Conservation (phyloP, 2,888 invertebrate species). For the Phragmatobia fuliginosa region DNA sequence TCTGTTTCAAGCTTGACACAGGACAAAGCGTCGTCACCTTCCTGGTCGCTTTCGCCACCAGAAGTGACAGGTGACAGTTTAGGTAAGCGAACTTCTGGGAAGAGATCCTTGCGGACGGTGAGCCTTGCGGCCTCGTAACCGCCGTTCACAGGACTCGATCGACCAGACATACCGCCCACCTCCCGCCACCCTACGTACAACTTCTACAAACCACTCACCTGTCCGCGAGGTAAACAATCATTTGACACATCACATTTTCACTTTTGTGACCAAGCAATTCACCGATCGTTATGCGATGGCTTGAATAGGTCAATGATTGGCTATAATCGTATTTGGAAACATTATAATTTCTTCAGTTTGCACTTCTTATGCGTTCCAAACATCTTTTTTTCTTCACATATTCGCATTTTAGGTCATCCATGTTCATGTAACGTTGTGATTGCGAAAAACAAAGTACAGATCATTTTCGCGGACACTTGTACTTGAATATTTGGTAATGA, state of each 20-base stretch:
- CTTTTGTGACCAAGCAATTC: conserved; percentile 80
- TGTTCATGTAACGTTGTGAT: conserved; percentile 87
- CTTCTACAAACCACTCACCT: conserved; percentile 85
- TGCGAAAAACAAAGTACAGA: conserved; percentile 86
- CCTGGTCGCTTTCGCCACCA: conserved; percentile 61
- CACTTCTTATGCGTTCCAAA: conserved; percentile 81
- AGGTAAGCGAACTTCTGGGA: conserved; percentile 72
- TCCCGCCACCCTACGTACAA: conserved; percentile 82
- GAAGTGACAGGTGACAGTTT: conserved; percentile 60
- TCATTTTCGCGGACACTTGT: conserved; percentile 84
- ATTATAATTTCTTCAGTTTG: conserved; percentile 79
- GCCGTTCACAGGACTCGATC: conserved; percentile 83
- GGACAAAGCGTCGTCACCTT: conserved; percentile 70
- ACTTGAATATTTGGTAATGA: conserved; percentile 72
- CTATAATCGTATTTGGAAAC: conserved; percentile 71
- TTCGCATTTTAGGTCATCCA: conserved; percentile 88
- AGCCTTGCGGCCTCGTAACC: conserved; percentile 82
- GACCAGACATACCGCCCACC: conserved; percentile 84
- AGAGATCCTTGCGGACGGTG: conserved; percentile 84
- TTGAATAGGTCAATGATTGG: conserved; percentile 74
- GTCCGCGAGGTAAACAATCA: conserved; percentile 86
- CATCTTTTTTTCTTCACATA: conserved; percentile 86
- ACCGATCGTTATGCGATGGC: conserved; percentile 72
- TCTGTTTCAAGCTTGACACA: conserved; percentile 83
- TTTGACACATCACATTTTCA: conserved; percentile 88